Conservation (phyloP, 1,140 invertebrate species). For the Cardiocondyla obscurior region DNA sequence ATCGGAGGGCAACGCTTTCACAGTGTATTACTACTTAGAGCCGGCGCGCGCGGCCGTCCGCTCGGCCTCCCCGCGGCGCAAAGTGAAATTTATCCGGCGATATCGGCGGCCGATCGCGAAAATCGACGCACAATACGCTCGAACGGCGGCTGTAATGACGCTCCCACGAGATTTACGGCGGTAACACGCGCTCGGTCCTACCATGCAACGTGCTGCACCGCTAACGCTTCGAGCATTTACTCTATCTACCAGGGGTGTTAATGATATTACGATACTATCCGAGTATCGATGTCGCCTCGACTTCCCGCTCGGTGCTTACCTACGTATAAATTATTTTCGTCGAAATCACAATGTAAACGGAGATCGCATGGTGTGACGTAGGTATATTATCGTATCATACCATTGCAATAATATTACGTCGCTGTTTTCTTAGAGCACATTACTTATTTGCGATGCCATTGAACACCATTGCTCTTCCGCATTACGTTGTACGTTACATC, state of each 20-base stretch:
- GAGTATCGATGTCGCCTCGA: slow-evolving; percentile 7
- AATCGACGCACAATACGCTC: slow-evolving; percentile 54
- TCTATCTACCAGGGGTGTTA: slow-evolving; percentile 25
- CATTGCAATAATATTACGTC: neutral
- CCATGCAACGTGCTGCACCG: neutral
- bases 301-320: neutral
- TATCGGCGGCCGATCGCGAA: slow-evolving; percentile 49
- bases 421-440: neutral
- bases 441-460: neutral
- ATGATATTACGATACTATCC: slow-evolving; percentile 37
- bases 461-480: neutral
- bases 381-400: neutral
- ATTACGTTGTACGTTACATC: neutral
- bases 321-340: neutral
- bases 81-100: slow-evolving; percentile 55
- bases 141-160: slow-evolving; percentile 44
- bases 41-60: slow-evolving; percentile 1
- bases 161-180: slow-evolving; percentile 47
- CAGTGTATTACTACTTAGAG: slow-evolving; percentile 45
- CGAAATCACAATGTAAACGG: neutral
- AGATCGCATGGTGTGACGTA: neutral
- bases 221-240: slow-evolving; percentile 12
- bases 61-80: slow-evolving; percentile 43
- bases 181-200: slow-evolving; percentile 7
- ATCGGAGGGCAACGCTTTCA: slow-evolving; percentile 55